Evolutionary conservation across 23 tunicate genomes (phyloP), one percentile per base, ranked within the genome.

Genomic region (Styela clava): DNA sequence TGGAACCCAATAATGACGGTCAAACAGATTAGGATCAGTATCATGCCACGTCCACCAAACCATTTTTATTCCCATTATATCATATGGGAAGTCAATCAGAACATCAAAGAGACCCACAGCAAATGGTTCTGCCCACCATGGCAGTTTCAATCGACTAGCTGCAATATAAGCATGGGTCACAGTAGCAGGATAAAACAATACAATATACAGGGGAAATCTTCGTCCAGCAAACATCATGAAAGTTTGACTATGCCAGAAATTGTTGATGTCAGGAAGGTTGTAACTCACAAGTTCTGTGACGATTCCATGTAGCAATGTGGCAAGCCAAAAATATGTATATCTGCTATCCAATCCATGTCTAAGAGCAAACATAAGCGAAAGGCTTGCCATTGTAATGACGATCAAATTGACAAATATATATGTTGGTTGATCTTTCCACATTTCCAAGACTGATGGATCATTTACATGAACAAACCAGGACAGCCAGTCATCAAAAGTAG

Each of bases 41-140:
- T 91, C 97, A 78, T 91, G 97, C 97, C 97, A 91, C 21, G 97
- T 86, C 97, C 97, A 91, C 97, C 97, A 91, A 3, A 91, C 37
- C 69, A 91, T 52, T 86, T 91, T 91, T 24, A 91, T 91, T 44
- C 97, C 97, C 90, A 91, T 68, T n/a, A 91, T 91, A 65, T 91
- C 97, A 83, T 91, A 91, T 9, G 97, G 97, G 77, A 91, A 91
- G 36, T 91, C 97, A 62, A 86, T 82, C 62, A 91, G 36, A 24
- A 91, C 90, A 86, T 91, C 97, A 70, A 91, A 86, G 44, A 91
- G 34, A 24, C 90, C 97, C 35, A 91, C 97, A 69, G 97, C 97
- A 86, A 91, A 91, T 35, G 97, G 97, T 85, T 91, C 97, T 19
- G 78, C 97, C 89, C 89, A 91, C 74, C 85, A 83, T 21, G 97